Evolutionary conservation across 2,888 invertebrate species (phyloP), one percentile per base, ranked within the genome.

Genomic region (Machimus atricapillus): DNA sequence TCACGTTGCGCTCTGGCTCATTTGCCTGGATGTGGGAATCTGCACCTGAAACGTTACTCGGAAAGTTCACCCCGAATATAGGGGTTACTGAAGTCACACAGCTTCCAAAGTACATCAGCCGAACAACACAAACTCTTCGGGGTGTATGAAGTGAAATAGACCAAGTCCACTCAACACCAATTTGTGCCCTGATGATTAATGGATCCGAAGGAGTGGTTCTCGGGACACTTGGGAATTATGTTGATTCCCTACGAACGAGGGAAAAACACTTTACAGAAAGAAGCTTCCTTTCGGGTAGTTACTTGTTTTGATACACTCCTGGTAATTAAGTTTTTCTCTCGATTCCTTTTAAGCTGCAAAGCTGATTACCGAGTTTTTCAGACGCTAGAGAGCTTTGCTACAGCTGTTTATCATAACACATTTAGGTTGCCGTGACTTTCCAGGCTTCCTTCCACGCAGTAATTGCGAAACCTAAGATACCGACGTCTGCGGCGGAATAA

Each of bases 121-220:
- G 46, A 74, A 74, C 85, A 85, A 73, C 85, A 73, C 43, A 85
- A 85, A 74, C 85, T 37, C 76, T 43, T 43, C 31, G 23, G 9
- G 85, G 76, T 85, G 16, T 74, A 74, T 85, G 43, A 74, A 74
- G 85, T 85, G 73, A 73, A 85, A 85, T 74, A 73, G 73, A 85
- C 74, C 85, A 85, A 85, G 85, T 85, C 85, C 85, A 85, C 74
- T 85, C 85, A 85, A 85, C 85, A 85, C 85, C 85, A 85, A 85
- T 85, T 85, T 85, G 85, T 85, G 73, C 74, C 74, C 37, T 34
- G 43, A 85, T 85, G 85, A 85, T 85, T 85, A 85, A 85, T 85
- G 73, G 85, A 34, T 46, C 34, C 74, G 85, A 85, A 73, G 85
- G 46, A 85, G 74, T 43, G 46, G 66, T 56, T 74, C 85, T 27